Base-by-base conservation (phyloP, 2,113 vertebrate species). In the Neotragus pygmaeus region DNA sequence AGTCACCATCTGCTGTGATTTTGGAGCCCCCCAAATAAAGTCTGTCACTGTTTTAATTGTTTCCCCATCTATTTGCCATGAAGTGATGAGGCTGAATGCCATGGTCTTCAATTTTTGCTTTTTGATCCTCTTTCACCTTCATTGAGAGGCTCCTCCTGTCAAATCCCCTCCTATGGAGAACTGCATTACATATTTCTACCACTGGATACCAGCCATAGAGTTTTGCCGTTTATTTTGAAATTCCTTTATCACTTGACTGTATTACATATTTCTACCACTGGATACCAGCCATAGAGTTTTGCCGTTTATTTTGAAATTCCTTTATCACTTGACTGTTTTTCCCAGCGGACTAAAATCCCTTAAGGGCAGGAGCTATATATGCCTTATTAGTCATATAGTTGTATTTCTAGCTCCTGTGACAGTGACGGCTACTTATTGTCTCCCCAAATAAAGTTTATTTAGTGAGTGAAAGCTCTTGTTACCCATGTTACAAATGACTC, bases 391-490 rank as follows among this genome's bases (percentile, higher is more conserved):
- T 78, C 49, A 53, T 36, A 91, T 36, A n/a, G 23, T 43, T 81
- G 9, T 57, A 83, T 92, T 84, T 53, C 4, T 30, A 81, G 43
- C 2, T 25, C 25, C 15, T 75, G 66, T 45, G 17, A 84, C 14
- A 73, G 13, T 58, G n/a, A 2, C 11, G 81, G 16, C 4, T 85
- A 2, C 75, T 90, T 91, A 77, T 45, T 94, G 16, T 92, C 17
- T 90, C 39, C 23, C 49, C 45, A 78, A 39, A 88, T 64, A 70
- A 94, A 91, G 12, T 53, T 95, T 83, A 49, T 2, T n/a, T 15
- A 78, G 8, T 55, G 5, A 14, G 8, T 73, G 7, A 95, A 92
- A 62, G n/a, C 21, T 81, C 19, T 82, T 62, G 2, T 57, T 64
- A 78, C 23, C 19, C 5, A 14, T n/a, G 5, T 57, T 66, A 39